Percentiles rank a stretch among this genome's conserved stretches.
Evolutionary conservation across 2,888 invertebrate species (phyloP).

Genomic region (Corbicula japonica): DNA sequence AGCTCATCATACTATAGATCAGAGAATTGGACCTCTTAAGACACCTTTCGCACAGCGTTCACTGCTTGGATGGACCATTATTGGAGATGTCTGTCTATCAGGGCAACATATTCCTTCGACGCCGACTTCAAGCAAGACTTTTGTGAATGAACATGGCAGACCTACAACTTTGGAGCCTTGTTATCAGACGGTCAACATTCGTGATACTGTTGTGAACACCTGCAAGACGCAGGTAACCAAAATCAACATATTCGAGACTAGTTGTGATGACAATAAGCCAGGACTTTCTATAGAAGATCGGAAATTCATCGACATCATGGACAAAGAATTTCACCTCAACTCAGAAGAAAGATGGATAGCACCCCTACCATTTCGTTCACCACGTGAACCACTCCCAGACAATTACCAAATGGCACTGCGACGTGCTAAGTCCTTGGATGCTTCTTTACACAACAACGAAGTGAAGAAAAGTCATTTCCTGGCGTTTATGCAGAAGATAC

Average conservation of each 20-base stretch:
- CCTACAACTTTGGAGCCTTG: constrained; percentile 22
- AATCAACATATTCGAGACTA: not conserved
- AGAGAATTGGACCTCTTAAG: constrained; percentile 28
- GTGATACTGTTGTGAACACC: not conserved
- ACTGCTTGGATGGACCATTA: constrained; percentile 40
- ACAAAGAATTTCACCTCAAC: not conserved
- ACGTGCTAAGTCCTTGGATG: too few relatives aligned
- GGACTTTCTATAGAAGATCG: constrained; percentile 10
- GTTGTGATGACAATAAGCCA: constrained; percentile 9
- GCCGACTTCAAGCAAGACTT: constrained; percentile 35
- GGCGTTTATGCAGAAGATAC: constrained; percentile 36
- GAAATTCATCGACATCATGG: constrained; percentile 16
- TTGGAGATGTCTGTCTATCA: constrained; percentile 39
- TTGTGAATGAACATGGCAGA: constrained; percentile 4
- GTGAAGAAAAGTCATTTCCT: constrained; percentile 27
- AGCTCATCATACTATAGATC: constrained; percentile 45
- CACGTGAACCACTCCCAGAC: constrained; percentile 23
- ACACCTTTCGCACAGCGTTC: constrained; percentile 45
- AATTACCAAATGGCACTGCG: constrained; percentile 20
- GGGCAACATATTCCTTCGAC: constrained; percentile 31
- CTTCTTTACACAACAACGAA: too few relatives aligned
- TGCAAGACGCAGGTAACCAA: not conserved
- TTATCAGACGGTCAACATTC: not conserved
- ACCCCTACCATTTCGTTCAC: constrained; percentile 39
- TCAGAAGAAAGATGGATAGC: too few relatives aligned